Percentiles rank a stretch among this genome's conserved stretches.
Conservation (phyloP, 1,140 invertebrate species). For the Tetranychus cinnabarinus region DNA sequence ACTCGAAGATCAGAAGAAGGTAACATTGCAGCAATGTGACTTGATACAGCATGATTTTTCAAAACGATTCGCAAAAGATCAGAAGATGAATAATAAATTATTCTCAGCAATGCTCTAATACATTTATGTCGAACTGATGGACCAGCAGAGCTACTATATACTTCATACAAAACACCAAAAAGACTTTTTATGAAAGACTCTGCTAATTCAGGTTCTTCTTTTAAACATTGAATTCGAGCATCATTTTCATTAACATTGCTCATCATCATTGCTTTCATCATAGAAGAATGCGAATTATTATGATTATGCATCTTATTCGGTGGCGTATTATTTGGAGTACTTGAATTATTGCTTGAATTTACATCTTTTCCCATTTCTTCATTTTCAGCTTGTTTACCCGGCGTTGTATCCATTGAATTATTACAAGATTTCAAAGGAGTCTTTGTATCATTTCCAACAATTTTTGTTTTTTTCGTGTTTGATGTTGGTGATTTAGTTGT, state of each 20-base stretch:
- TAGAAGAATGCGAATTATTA: too few relatives aligned
- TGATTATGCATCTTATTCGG: too few relatives aligned
- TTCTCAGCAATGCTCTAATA: slow-evolving; percentile 71
- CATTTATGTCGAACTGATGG: slow-evolving; percentile 91
- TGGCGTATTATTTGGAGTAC: too few relatives aligned
- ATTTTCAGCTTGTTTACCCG: too few relatives aligned
- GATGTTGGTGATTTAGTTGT: too few relatives aligned
- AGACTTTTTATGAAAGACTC: slow-evolving; percentile 59
- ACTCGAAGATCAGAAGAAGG: slow-evolving; percentile 82
- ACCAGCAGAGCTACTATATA: slow-evolving; percentile 87
- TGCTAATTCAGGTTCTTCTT: slow-evolving; percentile 40
- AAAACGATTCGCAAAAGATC: slow-evolving; percentile 40
- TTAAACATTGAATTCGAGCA: slow-evolving; percentile 37
- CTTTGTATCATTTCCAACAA: too few relatives aligned
- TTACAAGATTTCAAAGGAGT: too few relatives aligned
- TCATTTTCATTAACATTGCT: slow-evolving; percentile 18
- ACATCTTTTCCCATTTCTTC: too few relatives aligned
- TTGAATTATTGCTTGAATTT: too few relatives aligned
- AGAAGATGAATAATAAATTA: slow-evolving; percentile 64
- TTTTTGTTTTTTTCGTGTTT: too few relatives aligned
- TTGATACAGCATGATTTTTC: slow-evolving; percentile 79
- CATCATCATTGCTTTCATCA: too few relatives aligned
- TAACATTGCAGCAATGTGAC: slow-evolving; percentile 92
- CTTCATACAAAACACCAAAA: slow-evolving; percentile 72
- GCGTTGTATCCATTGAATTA: too few relatives aligned